Conservation (phyloP, 1,140 invertebrate species). For the Zaprionus lachaisei region DNA sequence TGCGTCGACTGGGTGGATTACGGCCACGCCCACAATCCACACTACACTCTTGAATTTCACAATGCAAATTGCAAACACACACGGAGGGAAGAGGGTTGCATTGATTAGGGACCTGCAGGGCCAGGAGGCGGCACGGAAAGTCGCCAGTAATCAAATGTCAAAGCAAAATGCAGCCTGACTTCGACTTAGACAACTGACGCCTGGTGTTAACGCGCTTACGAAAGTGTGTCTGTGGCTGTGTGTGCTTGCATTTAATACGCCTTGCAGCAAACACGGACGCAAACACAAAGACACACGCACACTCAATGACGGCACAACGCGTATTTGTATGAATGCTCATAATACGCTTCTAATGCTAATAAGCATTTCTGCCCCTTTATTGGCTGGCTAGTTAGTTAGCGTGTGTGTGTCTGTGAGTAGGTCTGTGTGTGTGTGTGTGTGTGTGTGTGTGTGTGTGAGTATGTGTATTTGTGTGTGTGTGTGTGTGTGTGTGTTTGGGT, state of each 20-base stretch:
- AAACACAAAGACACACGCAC: background rate
- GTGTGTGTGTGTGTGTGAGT: conserved; percentile 3
- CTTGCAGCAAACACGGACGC: conserved; percentile 5
- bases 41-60: background rate
- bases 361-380: conserved; percentile 64
- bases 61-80: conserved; percentile 10
- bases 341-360: conserved; percentile 75
- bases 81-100: background rate
- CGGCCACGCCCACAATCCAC: conserved; percentile 4
- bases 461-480: conserved; percentile 4
- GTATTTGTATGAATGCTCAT: conserved; percentile 63
- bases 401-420: conserved; percentile 17
- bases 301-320: conserved; percentile 11
- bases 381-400: conserved; percentile 18
- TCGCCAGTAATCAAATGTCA: conserved; percentile 44
- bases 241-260: background rate
- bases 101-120: conserved; percentile 18
- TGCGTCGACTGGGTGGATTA: conserved; percentile 7
- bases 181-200: conserved; percentile 19
- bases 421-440: conserved; percentile 20
- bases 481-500: conserved; percentile 3
- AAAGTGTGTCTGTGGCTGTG: background rate
- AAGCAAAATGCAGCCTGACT: conserved; percentile 40
- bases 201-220: conserved; percentile 40
- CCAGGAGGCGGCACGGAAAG: background rate